These are phyloP conservation scores for Hippocampus kuda DNA, from an alignment of 2,797 vertebrate genomes.

Conservation along the genomic window DNA sequence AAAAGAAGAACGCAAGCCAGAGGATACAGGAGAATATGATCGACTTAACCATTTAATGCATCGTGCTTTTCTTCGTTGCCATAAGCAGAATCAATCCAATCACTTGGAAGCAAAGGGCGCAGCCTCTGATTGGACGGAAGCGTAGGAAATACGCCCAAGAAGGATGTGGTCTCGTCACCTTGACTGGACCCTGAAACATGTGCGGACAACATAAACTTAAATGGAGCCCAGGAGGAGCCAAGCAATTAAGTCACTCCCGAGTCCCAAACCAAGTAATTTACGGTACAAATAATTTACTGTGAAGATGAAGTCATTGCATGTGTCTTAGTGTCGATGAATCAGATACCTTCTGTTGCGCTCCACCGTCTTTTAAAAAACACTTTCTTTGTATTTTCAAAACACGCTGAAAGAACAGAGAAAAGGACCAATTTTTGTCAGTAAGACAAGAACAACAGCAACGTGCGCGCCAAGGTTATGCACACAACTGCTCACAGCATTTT, in stretches of 20 bases:
- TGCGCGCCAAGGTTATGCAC: not conserved
- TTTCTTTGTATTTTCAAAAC: conserved; percentile 1
- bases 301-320: not conserved
- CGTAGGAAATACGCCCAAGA: not conserved
- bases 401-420: conserved; percentile 1
- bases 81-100: not conserved
- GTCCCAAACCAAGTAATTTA: too few species aligned
- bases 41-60: not conserved
- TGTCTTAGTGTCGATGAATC: not conserved
- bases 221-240: too few species aligned
- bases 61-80: not conserved
- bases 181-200: conserved; percentile 3
- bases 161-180: not conserved
- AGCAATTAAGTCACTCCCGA: too few species aligned
- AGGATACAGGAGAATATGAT: not conserved
- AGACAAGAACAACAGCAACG: not conserved
- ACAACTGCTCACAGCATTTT: not conserved
- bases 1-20: not conserved
- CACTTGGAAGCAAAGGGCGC: conserved; percentile 3
- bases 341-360: not conserved
- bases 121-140: conserved; percentile 8
- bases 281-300: too few species aligned
- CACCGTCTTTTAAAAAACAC: not conserved
- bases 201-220: not conserved
- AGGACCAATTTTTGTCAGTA: not conserved